Percentiles rank a stretch among this genome's conserved stretches.
These are phyloP conservation scores for Leucosticte australis DNA, from an alignment of 2,113 vertebrate species.

Conservation along the genomic window DNA sequence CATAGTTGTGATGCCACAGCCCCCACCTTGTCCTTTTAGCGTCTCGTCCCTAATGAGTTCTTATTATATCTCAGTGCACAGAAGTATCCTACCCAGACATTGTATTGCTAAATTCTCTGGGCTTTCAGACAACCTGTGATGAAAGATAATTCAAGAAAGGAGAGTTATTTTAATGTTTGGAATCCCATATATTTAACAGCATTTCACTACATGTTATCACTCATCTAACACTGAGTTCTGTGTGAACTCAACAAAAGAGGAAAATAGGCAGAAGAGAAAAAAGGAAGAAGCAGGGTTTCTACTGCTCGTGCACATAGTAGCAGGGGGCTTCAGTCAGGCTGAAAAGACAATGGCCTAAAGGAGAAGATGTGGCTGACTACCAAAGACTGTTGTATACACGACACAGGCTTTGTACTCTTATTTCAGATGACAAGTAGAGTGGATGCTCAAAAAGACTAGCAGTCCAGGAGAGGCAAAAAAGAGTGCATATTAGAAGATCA, in stretches of 20 bases:
- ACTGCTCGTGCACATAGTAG: not conserved
- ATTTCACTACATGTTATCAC: slow-evolving; percentile 40
- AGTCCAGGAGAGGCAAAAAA: slow-evolving; percentile 34
- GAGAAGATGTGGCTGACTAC: not conserved
- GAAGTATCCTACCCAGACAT: slow-evolving; percentile 29
- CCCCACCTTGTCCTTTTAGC: not conserved
- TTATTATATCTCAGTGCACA: slow-evolving; percentile 27
- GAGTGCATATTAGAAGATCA: slow-evolving; percentile 40
- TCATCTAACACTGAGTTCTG: slow-evolving; percentile 38
- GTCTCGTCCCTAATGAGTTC: slow-evolving; percentile 13
- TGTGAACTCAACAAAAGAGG: slow-evolving; percentile 54
- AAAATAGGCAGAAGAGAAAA: slow-evolving; percentile 52
- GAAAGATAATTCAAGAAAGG: slow-evolving; percentile 53
- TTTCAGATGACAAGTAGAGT: slow-evolving; percentile 56
- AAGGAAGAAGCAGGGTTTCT: slow-evolving; percentile 40
- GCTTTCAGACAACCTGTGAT: slow-evolving; percentile 32
- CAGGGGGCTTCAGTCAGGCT: slow-evolving; percentile 43
- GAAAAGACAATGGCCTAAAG: slow-evolving; percentile 47
- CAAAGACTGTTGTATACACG: slow-evolving; percentile 10
- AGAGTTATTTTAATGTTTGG: slow-evolving; percentile 52
- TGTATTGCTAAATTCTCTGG: slow-evolving; percentile 59
- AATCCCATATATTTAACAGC: slow-evolving; percentile 39
- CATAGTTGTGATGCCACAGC: not conserved
- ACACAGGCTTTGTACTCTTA: slow-evolving; percentile 37
- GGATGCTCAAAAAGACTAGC: slow-evolving; percentile 29